phyloP scores from a whole-genome alignment of 2,888 invertebrate genomes.

The Trichogramma evanescens region DNA sequence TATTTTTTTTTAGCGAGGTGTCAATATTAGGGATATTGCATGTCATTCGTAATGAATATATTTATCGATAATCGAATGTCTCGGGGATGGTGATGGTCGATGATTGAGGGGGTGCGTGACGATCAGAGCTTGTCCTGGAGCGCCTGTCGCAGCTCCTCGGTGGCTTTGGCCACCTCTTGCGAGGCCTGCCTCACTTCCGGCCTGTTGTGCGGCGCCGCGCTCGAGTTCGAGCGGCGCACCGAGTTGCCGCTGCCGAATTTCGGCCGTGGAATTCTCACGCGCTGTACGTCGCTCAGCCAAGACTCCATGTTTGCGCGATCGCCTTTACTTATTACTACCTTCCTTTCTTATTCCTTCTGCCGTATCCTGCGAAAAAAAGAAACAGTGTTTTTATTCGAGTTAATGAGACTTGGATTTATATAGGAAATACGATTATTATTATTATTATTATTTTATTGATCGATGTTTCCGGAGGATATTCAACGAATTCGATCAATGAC shows the following conservation, averaged over 20 bases:
- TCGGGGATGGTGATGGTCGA: neutral
- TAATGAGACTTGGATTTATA: too few relatives aligned
- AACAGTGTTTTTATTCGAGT: too few relatives aligned
- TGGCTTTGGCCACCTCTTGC: slow-evolving; percentile 59
- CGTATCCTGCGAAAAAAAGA: too few relatives aligned
- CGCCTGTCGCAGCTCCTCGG: slow-evolving; percentile 68
- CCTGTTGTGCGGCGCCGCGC: slow-evolving; percentile 56
- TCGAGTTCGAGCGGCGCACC: slow-evolving; percentile 47
- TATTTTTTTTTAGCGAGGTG: too few relatives aligned
- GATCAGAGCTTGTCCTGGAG: slow-evolving; percentile 70
- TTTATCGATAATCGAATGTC: too few relatives aligned
- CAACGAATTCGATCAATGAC: too few relatives aligned
- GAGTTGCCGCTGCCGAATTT: slow-evolving; percentile 62
- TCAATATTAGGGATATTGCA: too few relatives aligned
- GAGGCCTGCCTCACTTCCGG: slow-evolving; percentile 47
- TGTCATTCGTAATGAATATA: too few relatives aligned
- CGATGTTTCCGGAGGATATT: too few relatives aligned
- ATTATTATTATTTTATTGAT: too few relatives aligned
- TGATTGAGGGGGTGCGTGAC: neutral
- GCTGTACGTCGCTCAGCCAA: slow-evolving; percentile 77
- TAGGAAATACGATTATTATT: too few relatives aligned
- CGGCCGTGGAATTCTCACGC: slow-evolving; percentile 75
- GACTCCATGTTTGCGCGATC: slow-evolving; percentile 60
- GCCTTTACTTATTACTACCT: neutral
- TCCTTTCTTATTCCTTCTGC: too few relatives aligned